A percentile compares a stretch with the other conserved stretches of the same genome.
These are phyloP conservation scores for Thripadectes ignobilis DNA, from an alignment of 2,797 vertebrate species.

Conservation along the genomic window DNA sequence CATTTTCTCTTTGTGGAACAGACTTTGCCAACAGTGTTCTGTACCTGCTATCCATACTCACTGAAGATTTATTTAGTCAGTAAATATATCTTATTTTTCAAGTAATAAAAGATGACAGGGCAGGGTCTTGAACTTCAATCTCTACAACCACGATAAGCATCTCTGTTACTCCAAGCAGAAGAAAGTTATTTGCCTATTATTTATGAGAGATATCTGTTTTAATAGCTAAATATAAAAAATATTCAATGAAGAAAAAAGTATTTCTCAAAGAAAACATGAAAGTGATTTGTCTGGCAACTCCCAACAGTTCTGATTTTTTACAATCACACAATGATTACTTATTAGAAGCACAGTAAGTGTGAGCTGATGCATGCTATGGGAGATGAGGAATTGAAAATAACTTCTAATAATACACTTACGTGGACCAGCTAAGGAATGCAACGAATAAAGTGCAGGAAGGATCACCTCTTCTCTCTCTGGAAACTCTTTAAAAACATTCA, in stretches of 20 bases:
- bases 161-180: background rate
- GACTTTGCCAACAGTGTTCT: background rate
- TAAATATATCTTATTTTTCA: background rate
- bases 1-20: background rate
- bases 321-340: background rate
- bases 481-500: conserved; percentile 83
- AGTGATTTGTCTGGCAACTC: background rate
- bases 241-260: background rate
- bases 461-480: conserved; percentile 82
- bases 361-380: background rate
- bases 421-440: conserved; percentile 86
- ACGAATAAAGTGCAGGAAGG: conserved; percentile 82
- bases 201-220: background rate
- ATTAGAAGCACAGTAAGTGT: background rate
- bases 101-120: background rate
- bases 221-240: background rate
- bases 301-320: background rate
- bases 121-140: background rate
- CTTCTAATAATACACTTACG: conserved; percentile 76
- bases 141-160: background rate
- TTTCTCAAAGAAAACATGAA: background rate
- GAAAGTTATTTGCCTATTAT: background rate
- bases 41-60: background rate
- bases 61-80: background rate
- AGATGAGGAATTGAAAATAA: background rate